These are phyloP conservation scores for Sisor rabdophorus DNA, from an alignment of 2,113 vertebrate genomes.

Conservation along the genomic window DNA sequence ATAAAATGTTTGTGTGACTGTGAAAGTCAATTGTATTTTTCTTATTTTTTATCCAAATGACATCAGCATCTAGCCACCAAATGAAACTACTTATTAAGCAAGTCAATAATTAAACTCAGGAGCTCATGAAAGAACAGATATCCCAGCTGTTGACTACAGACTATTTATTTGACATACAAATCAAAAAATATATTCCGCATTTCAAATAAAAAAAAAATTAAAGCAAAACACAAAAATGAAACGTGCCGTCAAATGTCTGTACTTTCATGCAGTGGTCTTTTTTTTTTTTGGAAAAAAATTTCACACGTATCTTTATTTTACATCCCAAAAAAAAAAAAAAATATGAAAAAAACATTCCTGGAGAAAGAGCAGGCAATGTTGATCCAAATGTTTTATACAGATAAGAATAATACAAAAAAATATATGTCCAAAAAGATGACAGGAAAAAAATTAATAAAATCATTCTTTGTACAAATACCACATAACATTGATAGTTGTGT, in stretches of 20 bases:
- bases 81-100: too few relatives aligned
- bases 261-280: constrained; percentile 71
- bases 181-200: constrained; percentile 70
- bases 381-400: constrained; percentile 64
- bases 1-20: too few relatives aligned
- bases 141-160: constrained; percentile 60
- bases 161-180: constrained; percentile 74
- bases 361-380: constrained; percentile 74
- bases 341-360: constrained; percentile 73
- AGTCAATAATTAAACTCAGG: too few relatives aligned
- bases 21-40: too few relatives aligned
- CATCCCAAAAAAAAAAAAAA: constrained; percentile 61
- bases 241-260: constrained; percentile 67
- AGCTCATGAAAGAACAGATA: too few relatives aligned
- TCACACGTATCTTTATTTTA: constrained; percentile 61
- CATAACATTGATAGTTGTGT: constrained; percentile 81
- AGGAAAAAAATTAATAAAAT: constrained; percentile 71
- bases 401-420: constrained; percentile 71
- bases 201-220: constrained; percentile 61
- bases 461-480: constrained; percentile 90
- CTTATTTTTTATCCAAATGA: too few relatives aligned
- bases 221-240: constrained; percentile 61
- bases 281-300: constrained; percentile 61
- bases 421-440: constrained; percentile 68
- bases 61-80: too few relatives aligned